Evolutionary conservation across 2,797 vertebrate genomes (phyloP).

Genomic region (Acropternis orthonyx): DNA sequence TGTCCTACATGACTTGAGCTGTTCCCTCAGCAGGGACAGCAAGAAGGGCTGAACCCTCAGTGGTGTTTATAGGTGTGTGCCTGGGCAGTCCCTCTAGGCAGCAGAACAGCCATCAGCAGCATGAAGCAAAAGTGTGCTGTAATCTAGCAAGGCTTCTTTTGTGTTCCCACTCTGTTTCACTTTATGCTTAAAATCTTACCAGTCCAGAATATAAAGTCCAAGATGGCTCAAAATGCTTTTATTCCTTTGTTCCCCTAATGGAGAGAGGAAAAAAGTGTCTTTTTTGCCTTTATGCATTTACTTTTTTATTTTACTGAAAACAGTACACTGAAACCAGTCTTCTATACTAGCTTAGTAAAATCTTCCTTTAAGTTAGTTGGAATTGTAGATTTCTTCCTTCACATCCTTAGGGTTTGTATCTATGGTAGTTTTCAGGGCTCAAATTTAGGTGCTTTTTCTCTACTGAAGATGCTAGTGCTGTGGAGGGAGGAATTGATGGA

Average conservation of each 20-base stretch:
- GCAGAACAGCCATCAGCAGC: background rate
- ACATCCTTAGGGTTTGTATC: background rate
- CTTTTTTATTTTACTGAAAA: background rate
- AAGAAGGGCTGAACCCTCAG: background rate
- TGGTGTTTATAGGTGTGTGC: background rate
- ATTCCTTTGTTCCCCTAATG: background rate
- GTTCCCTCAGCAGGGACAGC: background rate
- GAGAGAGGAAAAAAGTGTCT: background rate
- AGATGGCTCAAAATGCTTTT: background rate
- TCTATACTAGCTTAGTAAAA: background rate
- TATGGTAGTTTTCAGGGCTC: background rate
- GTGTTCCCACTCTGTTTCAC: accelerated
- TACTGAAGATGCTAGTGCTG: background rate
- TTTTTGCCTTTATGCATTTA: background rate
- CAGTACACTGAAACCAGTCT: background rate
- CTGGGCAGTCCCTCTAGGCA: background rate
- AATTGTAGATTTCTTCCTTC: background rate
- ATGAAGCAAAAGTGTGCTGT: background rate
- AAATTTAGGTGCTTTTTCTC: background rate
- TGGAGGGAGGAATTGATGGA: background rate
- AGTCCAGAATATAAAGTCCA: background rate
- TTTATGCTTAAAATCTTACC: background rate
- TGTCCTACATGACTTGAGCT: background rate
- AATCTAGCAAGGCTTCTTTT: background rate
- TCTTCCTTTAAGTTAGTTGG: background rate